Conservation (phyloP, 2,797 vertebrate species). For the Orientallactaga sibirica region DNA sequence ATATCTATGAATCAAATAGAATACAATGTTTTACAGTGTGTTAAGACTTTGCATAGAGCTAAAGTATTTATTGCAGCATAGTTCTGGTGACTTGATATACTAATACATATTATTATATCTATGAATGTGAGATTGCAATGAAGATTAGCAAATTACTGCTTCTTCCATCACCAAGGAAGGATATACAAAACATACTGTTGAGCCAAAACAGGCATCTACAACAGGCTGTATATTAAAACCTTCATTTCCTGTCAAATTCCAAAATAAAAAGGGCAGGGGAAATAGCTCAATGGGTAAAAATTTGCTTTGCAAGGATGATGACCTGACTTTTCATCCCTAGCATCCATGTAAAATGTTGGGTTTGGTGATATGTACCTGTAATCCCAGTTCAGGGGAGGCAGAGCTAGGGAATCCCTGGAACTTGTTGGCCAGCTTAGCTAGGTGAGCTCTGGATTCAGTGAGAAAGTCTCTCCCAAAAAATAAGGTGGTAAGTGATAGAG, state of each 20-base stretch:
- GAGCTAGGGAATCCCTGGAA: too few relatives aligned
- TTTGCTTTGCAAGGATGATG: too few relatives aligned
- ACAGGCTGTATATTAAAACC: not conserved
- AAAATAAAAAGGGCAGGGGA: conserved; percentile 11
- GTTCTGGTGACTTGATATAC: not conserved
- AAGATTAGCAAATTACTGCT: conserved; percentile 20
- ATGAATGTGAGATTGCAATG: not conserved
- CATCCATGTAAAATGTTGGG: too few relatives aligned
- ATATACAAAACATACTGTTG: not conserved
- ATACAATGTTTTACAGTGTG: not conserved
- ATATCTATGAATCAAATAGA: conserved; percentile 13
- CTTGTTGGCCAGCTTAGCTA: too few relatives aligned
- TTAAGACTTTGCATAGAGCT: not conserved
- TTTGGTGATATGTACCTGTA: too few relatives aligned
- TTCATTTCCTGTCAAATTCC: conserved; percentile 22
- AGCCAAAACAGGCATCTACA: not conserved
- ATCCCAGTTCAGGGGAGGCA: too few relatives aligned
- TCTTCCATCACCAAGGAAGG: not conserved
- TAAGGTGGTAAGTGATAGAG: too few relatives aligned
- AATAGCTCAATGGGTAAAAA: too few relatives aligned
- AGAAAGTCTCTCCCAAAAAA: too few relatives aligned
- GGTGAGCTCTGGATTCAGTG: too few relatives aligned
- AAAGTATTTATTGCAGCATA: conserved; percentile 27
- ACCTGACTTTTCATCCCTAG: too few relatives aligned
- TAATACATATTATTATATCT: conserved; percentile 40